Evolutionary conservation across 35 echinoderm and acorn worm genomes (phyloP).

Genomic region (Ophioderma brevispina): DNA sequence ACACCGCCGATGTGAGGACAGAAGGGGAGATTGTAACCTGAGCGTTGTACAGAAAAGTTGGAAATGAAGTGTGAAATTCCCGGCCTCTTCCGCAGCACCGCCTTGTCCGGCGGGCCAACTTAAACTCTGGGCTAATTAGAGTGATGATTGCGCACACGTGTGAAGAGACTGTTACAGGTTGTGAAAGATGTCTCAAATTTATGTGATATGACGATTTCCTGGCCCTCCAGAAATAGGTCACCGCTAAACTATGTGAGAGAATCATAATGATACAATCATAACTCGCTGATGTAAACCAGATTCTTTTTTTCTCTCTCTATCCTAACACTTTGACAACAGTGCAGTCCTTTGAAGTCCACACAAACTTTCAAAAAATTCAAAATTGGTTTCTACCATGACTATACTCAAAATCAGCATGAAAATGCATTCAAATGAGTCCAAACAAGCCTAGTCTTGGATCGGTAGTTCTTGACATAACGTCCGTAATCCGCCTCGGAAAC

Average conservation of each 20-base stretch:
- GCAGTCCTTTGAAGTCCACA: too few species aligned
- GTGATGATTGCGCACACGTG: not conserved
- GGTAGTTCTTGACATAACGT: too few species aligned
- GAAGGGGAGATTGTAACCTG: not conserved
- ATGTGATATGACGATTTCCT: slow-evolving; percentile 8
- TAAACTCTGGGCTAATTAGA: not conserved
- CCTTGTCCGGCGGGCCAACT: not conserved
- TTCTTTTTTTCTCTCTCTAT: too few species aligned
- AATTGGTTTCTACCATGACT: too few species aligned
- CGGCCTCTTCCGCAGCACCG: not conserved
- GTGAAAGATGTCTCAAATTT: slow-evolving; percentile 10
- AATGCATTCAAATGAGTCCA: too few species aligned
- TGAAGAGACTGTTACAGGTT: not conserved
- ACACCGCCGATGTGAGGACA: not conserved
- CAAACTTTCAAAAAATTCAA: too few species aligned
- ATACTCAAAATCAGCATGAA: too few species aligned
- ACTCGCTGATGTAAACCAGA: too few species aligned
- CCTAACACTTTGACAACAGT: too few species aligned
- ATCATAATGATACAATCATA: too few species aligned
- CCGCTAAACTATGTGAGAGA: not conserved
- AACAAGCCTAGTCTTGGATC: too few species aligned
- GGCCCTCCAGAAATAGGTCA: not conserved
- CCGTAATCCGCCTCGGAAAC: too few species aligned
- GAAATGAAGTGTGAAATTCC: not conserved
- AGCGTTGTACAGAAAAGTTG: not conserved